Base-by-base conservation (phyloP, 2,888 invertebrate genomes). In the Boloria selene region DNA sequence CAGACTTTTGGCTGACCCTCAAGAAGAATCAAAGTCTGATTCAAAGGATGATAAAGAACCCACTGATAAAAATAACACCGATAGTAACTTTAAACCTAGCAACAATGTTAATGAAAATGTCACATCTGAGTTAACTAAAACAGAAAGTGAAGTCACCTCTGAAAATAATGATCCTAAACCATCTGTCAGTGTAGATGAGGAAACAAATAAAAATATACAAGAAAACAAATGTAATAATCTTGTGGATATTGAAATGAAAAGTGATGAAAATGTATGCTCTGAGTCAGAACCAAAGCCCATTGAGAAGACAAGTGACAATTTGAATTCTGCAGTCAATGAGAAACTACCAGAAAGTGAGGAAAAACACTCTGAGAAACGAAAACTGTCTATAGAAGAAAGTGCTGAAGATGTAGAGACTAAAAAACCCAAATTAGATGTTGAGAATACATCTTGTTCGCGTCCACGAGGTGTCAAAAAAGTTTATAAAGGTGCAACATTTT, bases 401-500 rank as follows among this genome's bases (percentile, higher is more conserved):
- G 77, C 80, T 44, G 77, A 79, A 60, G 49, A 68, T 17, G 59
- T 69, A 22, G 70, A 72, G 17, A 56, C 71, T 1, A 91, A 90
- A 69, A 90, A 88, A 73, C 71, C 73, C 7, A 92, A 87, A 74
- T 52, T 86, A 56, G 77, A 81, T 58, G 71, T 22, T 22, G 22
- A 70, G 38, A 65, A 67, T 17, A 60, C 42, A 47, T 13, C 22
- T 6, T 91, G 90, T 73, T 55, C 70, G 0, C 80, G 84, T 80
- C 93, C 89, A 75, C 81, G 78, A 78, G 78, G 75, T 68, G 74
- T 75, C 0, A 83, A 82, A 66, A 85, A 71, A 70, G 67, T 78
- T 17, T 77, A 83, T 59, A 88, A 84, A 72, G 94, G 95, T 52
- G 95, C 96, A n/a, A 94, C 95, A 72, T 97, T 96, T 79, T 96